A percentile compares a stretch with the other conserved stretches of the same genome.
Conservation (phyloP, 2,888 invertebrate genomes). For the Laspeyria flexula region DNA sequence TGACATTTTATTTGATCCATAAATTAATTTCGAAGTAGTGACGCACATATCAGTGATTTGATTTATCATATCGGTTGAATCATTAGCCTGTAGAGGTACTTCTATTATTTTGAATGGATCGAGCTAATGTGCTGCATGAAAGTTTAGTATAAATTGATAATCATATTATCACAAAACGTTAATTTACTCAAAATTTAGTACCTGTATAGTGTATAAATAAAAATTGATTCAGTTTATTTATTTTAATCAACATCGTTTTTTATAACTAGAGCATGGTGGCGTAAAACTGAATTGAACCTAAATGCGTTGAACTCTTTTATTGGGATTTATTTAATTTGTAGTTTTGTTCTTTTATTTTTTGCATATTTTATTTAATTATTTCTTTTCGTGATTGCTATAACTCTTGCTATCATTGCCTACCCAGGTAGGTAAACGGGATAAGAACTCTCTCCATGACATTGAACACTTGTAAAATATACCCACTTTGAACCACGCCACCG, state of each 20-base stretch:
- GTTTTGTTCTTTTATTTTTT: conserved; percentile 45
- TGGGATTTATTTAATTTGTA: conserved; percentile 41
- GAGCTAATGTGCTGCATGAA: conserved; percentile 76
- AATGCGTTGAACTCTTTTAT: conserved; percentile 23
- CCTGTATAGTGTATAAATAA: conserved; percentile 45
- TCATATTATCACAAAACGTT: conserved; percentile 45
- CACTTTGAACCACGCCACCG: conserved; percentile 85
- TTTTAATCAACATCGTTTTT: conserved; percentile 29
- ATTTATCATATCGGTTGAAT: conserved; percentile 63
- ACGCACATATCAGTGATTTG: conserved; percentile 63
- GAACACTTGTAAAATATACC: conserved; percentile 78
- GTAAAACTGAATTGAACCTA: conserved; percentile 39
- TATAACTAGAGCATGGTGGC: conserved; percentile 65
- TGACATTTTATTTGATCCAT: conserved; percentile 57
- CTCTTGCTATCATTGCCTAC: conserved; percentile 52
- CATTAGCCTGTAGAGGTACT: conserved; percentile 77
- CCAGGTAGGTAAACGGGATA: conserved; percentile 62
- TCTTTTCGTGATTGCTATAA: conserved; percentile 50
- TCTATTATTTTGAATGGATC: conserved; percentile 68
- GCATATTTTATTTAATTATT: conserved; percentile 37
- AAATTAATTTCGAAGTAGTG: conserved; percentile 62
- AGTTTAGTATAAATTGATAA: conserved; percentile 46
- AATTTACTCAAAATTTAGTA: conserved; percentile 46
- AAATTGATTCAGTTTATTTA: conserved; percentile 34
- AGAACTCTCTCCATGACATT: conserved; percentile 73